Evolutionary conservation across 2,888 invertebrate genomes (phyloP).

Genomic region (Acrobasis consociella): DNA sequence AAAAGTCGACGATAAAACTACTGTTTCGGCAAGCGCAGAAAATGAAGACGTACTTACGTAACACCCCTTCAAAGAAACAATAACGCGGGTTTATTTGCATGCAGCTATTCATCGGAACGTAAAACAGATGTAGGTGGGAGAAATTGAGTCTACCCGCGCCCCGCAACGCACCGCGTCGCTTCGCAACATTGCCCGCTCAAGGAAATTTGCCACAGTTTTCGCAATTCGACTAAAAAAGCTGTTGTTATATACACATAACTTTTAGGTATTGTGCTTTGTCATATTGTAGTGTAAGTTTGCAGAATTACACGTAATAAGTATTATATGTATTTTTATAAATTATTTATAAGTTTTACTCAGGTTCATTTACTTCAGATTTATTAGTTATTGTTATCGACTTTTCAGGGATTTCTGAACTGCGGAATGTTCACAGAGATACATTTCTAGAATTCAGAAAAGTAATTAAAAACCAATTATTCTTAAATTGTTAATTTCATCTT

Average conservation of each 20-base stretch:
- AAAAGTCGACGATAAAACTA: conserved; percentile 21
- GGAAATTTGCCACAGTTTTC: conserved; percentile 2
- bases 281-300: too few species aligned
- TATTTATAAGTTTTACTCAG: too few species aligned
- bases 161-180: conserved; percentile 40
- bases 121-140: conserved; percentile 67
- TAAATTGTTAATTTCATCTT: too few species aligned
- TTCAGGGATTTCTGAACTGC: too few species aligned
- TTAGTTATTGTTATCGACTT: too few species aligned
- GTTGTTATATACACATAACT: background rate
- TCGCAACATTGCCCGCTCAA: conserved; percentile 16
- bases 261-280: background rate
- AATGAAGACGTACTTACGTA: conserved; percentile 50
- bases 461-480: too few species aligned
- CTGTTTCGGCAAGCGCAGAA: conserved; percentile 32
- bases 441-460: too few species aligned
- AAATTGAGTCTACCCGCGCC: conserved; percentile 61
- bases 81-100: conserved; percentile 66
- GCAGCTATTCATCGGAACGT: conserved; percentile 69
- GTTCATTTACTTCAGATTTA: too few species aligned
- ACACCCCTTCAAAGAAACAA: conserved; percentile 58
- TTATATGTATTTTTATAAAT: too few species aligned
- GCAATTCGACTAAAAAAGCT: background rate
- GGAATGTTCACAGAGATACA: too few species aligned
- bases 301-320: too few species aligned